A percentile compares a stretch with the other conserved stretches of the same genome.
phyloP scores from a whole-genome alignment of 2,888 invertebrate genomes.

The Zele albiditarsus region DNA sequence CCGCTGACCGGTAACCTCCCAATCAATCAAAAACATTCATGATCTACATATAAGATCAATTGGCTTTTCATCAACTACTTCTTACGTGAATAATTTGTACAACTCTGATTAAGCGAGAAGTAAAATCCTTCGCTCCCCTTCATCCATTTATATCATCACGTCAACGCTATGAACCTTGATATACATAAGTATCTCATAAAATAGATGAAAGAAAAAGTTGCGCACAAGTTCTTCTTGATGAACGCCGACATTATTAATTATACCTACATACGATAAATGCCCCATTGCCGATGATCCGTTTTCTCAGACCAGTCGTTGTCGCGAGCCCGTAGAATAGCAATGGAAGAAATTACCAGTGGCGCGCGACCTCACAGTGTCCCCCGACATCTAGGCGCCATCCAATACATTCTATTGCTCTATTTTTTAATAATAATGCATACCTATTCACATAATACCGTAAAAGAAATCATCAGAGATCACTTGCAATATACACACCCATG shows the following conservation, averaged over 20 bases:
- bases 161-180: background rate
- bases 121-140: too few species aligned
- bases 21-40: too few species aligned
- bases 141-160: too few species aligned
- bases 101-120: too few species aligned
- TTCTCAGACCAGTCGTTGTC: background rate
- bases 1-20: too few species aligned
- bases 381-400: constrained; percentile 20
- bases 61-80: too few species aligned
- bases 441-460: background rate
- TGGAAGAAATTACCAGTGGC: background rate
- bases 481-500: constrained; percentile 18
- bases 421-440: constrained; percentile 2
- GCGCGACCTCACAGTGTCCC: constrained; percentile 2
- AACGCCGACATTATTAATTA: background rate
- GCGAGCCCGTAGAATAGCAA: background rate
- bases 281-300: background rate
- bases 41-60: too few species aligned
- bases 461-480: constrained; percentile 18
- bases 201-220: background rate
- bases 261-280: background rate
- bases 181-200: background rate
- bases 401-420: background rate
- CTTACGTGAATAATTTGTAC: too few species aligned
- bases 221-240: background rate